These are phyloP conservation scores for Gnathonemus echidnorhynchus DNA, from an alignment of 2,113 vertebrate species.

Conservation along the genomic window DNA sequence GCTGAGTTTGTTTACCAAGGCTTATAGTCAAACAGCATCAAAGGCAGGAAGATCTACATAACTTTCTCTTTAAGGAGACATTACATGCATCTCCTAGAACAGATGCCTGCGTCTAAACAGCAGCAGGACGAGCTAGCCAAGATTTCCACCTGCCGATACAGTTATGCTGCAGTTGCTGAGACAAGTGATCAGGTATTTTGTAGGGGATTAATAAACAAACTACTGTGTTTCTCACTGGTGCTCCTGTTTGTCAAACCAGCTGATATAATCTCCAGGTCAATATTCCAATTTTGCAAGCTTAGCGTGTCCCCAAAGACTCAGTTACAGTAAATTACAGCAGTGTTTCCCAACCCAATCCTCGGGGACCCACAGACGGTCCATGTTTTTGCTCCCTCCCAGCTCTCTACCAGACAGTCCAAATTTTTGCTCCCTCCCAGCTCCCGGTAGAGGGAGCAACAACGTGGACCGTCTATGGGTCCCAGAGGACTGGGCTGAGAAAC, in stretches of 20 bases:
- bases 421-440: background rate
- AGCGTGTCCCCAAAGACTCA: background rate
- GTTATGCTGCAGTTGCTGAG: background rate
- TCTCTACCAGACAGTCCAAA: background rate
- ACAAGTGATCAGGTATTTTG: background rate
- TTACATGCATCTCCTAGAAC: background rate
- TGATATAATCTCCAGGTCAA: background rate
- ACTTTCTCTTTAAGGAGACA: background rate
- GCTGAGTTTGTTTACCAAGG: background rate
- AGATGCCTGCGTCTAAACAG: background rate
- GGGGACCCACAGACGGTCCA: background rate
- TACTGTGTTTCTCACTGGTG: background rate
- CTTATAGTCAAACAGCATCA: background rate
- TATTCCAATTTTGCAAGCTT: background rate
- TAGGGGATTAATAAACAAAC: background rate
- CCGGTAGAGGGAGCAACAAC: background rate
- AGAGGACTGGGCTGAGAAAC: background rate
- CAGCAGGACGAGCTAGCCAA: background rate
- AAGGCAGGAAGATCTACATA: background rate
- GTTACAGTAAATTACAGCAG: background rate
- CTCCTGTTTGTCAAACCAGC: background rate
- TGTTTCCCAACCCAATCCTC: background rate
- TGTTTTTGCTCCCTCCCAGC: background rate
- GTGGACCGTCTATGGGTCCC: background rate
- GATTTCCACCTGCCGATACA: background rate